Base-by-base conservation (phyloP, 2,888 invertebrate species). In the Leucania comma region DNA sequence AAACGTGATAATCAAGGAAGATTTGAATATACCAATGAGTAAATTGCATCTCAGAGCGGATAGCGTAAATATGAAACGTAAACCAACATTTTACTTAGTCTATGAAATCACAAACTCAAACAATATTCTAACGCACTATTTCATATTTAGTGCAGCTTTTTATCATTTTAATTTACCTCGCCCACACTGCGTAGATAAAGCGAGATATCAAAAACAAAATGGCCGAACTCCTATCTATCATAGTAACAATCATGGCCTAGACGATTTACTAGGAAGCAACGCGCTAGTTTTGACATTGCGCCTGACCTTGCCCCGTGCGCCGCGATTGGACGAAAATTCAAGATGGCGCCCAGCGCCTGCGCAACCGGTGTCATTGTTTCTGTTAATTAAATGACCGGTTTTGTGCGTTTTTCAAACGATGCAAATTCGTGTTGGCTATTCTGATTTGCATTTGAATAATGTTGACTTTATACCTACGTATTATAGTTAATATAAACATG, bases 321-420 rank as follows among this genome's bases (percentile, higher is more conserved):
- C 74, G 85, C 86, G 89, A 96, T 95, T 95, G 95, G 95, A 86
- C 92, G 87, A 86, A 88, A 84, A 74, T 81, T 60, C 92, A 94
- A 93, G 78, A 96, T 96, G 95, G 95, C 95, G 87, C 81, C 78
- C 83, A 48, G 87, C 92, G 91, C 90, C 84, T 85, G 90, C 93
- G 92, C 93, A 86, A 61, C 72, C 75, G 67, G 65, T 90, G 89
- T 91, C 93, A 93, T 95, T 95, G 94, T 94, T 92, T 92, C 90
- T 90, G 85, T 87, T 93, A 94, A 95, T 95, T 95, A 94, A 90
- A 92, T 89, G 91, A 93, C 93, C 90, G 92, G 95, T 95, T 95
- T 93, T 79, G 92, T 92, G 87, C 85, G 89, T 90, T 92, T 92
- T 93, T 91, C 90, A 88, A 85, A 84, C 68, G 89, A 87, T 88